Base-by-base conservation (phyloP, 2,888 invertebrate species). In the Lysandra coridon region DNA sequence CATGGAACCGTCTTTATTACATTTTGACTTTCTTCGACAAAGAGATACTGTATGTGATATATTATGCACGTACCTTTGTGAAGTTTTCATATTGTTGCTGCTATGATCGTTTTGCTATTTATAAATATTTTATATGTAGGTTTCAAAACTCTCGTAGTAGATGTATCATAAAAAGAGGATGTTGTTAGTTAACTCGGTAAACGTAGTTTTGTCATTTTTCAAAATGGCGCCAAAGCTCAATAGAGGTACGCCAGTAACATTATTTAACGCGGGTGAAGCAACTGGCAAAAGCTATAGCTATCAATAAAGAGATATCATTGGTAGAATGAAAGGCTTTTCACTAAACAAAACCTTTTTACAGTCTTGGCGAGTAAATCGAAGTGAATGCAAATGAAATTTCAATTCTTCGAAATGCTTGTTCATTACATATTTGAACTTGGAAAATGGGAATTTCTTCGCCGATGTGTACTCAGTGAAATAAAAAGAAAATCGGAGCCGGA, bases 381-480 rank as follows among this genome's bases (percentile, higher is more conserved):
- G 69, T 2, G 69, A 69, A 69, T 37, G 69, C 69, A 69, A 69
- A 69, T 69, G 4, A 37, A 69, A 69, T 69, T 69, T 69, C 69
- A 69, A 69, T 37, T 69, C 69, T 69, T 69, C 33, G 69, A 33
- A 37, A 69, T 69, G 69, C 69, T 69, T 69, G 69, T 69, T 69
- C 33, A 12, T 33, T 69, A 37, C 69, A 69, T 69, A 33, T 69
- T 69, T 69, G 69, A 37, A 69, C 69, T 37, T 33, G 69, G 64
- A 69, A 30, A 33, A 69, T 33, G 33, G 69, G 14, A 69, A 69
- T 14, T 33, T 69, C 69, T 33, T 37, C 14, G 1, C 69, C 4
- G 57, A 57, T 69, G 69, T 69, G 69, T 37, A 69, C 69, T 33
- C 33, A 33, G 69, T 12, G 64, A 69, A 69, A 69, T 6, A 69